These are phyloP conservation scores for Notiomystis cincta DNA, from an alignment of 2,113 vertebrate species.

Conservation along the genomic window DNA sequence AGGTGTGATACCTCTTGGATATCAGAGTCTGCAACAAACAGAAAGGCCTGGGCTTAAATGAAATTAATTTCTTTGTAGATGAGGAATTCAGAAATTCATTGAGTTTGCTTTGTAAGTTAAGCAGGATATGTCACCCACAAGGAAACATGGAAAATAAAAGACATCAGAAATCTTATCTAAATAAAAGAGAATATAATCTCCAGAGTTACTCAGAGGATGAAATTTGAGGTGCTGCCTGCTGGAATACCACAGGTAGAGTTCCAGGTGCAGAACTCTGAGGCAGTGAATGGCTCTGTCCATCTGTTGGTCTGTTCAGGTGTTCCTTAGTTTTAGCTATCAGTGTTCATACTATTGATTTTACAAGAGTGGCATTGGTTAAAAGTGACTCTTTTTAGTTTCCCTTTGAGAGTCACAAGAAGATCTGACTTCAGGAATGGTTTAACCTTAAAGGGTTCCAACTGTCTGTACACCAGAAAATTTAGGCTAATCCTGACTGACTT, in stretches of 20 bases:
- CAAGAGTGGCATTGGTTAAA: neutral
- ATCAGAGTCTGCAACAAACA: neutral
- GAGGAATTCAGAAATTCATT: neutral
- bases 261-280: neutral
- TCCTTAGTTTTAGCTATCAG: neutral
- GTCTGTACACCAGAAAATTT: neutral
- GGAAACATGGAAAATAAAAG: neutral
- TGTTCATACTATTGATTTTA: neutral
- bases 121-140: neutral
- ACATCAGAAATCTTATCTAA: neutral
- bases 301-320: neutral
- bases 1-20: slow-evolving; percentile 17
- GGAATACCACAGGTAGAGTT: neutral
- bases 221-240: neutral
- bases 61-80: slow-evolving; percentile 16
- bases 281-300: neutral
- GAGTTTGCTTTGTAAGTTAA: neutral
- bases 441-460: neutral
- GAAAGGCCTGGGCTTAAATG: neutral
- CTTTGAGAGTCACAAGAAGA: neutral
- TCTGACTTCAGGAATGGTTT: neutral
- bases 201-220: neutral
- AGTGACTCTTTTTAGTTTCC: neutral
- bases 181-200: neutral
- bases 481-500: neutral